These are phyloP conservation scores for Orestias chungarensis DNA, from an alignment of 2,797 vertebrate species.

Conservation along the genomic window DNA sequence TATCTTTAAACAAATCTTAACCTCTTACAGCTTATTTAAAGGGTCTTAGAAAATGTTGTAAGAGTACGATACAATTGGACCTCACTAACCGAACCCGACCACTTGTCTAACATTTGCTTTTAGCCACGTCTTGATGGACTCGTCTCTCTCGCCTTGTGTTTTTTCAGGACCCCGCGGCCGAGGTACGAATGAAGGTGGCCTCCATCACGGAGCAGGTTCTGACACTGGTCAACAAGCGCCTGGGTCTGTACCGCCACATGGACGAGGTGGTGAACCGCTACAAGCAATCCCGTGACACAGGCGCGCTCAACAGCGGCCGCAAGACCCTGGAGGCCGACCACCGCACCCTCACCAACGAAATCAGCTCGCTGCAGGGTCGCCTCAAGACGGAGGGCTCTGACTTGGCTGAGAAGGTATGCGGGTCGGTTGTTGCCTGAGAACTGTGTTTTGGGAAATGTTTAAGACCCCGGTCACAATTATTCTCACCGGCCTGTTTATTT, in stretches of 20 bases:
- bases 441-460: not conserved
- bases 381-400: constrained; percentile 97
- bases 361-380: constrained; percentile 89
- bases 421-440: not conserved
- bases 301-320: constrained; percentile 90
- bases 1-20: too few relatives aligned
- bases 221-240: constrained; percentile 94
- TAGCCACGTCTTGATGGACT: too few relatives aligned
- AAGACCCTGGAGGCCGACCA: constrained; percentile 94
- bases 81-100: too few relatives aligned
- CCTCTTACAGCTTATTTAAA: too few relatives aligned
- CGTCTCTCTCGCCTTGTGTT: not conserved
- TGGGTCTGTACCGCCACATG: constrained; percentile 95
- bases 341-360: constrained; percentile 89
- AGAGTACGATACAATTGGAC: too few relatives aligned
- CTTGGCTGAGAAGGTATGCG: constrained; percentile 90
- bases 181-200: constrained; percentile 98
- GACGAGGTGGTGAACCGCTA: constrained; percentile 97
- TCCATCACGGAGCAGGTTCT: constrained; percentile 98
- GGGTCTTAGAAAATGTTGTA: too few relatives aligned
- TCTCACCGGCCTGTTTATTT: not conserved
- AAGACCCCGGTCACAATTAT: not conserved
- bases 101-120: too few relatives aligned
- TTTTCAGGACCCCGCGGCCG: constrained; percentile 92
- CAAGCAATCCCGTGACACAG: constrained; percentile 93